Evolutionary conservation across 2,113 vertebrate genomes (phyloP), one percentile per base, ranked within the genome.

Genomic region (Aplodontia rufa): DNA sequence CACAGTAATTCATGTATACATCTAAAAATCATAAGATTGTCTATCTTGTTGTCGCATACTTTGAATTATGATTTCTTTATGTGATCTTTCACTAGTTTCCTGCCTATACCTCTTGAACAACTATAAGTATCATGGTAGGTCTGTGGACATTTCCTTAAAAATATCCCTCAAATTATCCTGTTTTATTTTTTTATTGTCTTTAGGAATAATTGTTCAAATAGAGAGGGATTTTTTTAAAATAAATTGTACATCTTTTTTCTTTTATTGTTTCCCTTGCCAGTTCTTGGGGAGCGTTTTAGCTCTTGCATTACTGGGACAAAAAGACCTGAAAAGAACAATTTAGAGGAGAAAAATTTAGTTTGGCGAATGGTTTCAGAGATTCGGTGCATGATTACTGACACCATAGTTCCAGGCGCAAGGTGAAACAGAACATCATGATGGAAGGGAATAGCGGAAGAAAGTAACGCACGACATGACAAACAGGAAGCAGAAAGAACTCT

Each of bases 1-100:
- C 53, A 74, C 17, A 72, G 22, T 16, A 51, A 51, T 64, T 64
- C 32, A 32, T 58, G 30, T 20, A 16, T 28, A 60, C 2, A 35
- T n/a, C n/a, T 76, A 35, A 87, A 87, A 95, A 87, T 19, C 6
- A 2, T 72, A 95, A 84, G 49, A 94, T 60, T 96, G 93, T 80
- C 69, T 84, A 24, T 45, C 7, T 94, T 87, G n/a, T 42, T 74
- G 28, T 37, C 88, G 9, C 45, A 96, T 90, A 30, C 32, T 80
- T 87, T 14, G 10, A 51, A 69, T 85, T 84, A 71, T 58, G 24
- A 71, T 58, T 79, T 90, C 62, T 90, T 96, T 85, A 40, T 37
- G 22, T 76, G 6, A 37, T 55, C 37, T 85, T 85, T 88, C 22
- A 58, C 47, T 7, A 88, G 1, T 12, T 17, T 53, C 2, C 30